phyloP scores from a whole-genome alignment of 2,797 vertebrate genomes.

The Neomorphus geoffroyi region DNA sequence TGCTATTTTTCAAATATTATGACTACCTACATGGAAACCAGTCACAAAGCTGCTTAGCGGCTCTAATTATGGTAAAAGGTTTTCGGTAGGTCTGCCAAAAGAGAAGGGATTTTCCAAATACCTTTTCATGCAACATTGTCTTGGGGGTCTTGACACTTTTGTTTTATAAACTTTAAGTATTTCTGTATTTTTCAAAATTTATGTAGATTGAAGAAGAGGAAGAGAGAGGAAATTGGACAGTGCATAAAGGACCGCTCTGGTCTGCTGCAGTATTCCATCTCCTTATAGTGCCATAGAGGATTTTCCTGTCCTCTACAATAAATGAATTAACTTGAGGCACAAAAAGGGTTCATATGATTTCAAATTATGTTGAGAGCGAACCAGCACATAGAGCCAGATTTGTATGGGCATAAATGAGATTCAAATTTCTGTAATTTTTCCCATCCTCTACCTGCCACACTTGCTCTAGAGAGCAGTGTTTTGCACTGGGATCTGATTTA shows the following conservation, averaged over 20 bases:
- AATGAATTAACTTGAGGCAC: neutral
- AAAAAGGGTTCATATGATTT: neutral
- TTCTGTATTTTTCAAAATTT: neutral
- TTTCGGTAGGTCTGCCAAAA: neutral
- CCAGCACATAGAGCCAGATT: neutral
- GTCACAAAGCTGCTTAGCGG: neutral
- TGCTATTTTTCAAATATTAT: conserved; percentile 19
- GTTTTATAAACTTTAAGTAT: neutral
- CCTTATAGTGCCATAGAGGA: neutral
- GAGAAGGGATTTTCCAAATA: neutral
- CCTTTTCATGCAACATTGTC: neutral
- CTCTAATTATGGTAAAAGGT: neutral
- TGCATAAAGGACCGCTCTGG: neutral
- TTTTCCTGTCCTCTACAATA: neutral
- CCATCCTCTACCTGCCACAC: neutral
- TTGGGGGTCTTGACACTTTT: neutral
- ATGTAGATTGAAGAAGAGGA: neutral
- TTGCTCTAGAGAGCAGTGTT: neutral
- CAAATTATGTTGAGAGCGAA: neutral
- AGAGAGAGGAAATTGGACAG: neutral
- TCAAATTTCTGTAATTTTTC: neutral
- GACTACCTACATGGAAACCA: neutral
- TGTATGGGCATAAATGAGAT: neutral
- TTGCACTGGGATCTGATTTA: neutral
- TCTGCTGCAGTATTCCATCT: neutral